Percentiles rank a stretch among this genome's conserved stretches.
These are phyloP conservation scores for Thereva unica DNA, from an alignment of 2,888 invertebrate species.

Conservation along the genomic window DNA sequence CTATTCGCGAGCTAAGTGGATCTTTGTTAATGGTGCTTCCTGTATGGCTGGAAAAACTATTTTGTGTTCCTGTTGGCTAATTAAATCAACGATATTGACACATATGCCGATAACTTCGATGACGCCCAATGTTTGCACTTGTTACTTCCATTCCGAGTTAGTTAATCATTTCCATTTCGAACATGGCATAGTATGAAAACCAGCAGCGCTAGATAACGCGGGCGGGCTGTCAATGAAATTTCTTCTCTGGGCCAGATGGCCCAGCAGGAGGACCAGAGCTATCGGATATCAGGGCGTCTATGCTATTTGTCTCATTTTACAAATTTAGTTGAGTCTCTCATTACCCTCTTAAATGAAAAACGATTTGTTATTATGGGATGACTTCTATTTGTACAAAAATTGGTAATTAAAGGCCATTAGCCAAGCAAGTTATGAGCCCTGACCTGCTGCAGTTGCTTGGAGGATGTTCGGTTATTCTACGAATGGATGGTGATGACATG, in stretches of 20 bases:
- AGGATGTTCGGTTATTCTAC: no score
- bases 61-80: slow-evolving; percentile 23
- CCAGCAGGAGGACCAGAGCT: slow-evolving; percentile 16
- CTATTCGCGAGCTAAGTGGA: slow-evolving; percentile 20
- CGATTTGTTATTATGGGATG: slow-evolving; percentile 37
- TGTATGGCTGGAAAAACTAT: slow-evolving; percentile 13
- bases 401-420: slow-evolving; percentile 38
- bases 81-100: slow-evolving; percentile 41
- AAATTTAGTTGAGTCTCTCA: slow-evolving; percentile 38
- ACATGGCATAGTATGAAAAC: not conserved
- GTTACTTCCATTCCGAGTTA: slow-evolving; percentile 6
- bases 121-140: slow-evolving; percentile 38
- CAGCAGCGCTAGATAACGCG: slow-evolving; percentile 5
- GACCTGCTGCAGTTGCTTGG: no score
- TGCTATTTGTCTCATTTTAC: slow-evolving; percentile 38
- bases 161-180: not conserved
- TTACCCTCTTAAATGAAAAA: slow-evolving; percentile 28
- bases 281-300: slow-evolving; percentile 41
- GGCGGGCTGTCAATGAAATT: slow-evolving; percentile 5
- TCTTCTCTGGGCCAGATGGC: slow-evolving; percentile 25
- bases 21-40: slow-evolving; percentile 17
- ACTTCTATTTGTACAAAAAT: slow-evolving; percentile 40
- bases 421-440: not conserved
- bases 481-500: no score
- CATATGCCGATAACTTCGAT: slow-evolving; percentile 41